These are phyloP conservation scores for Phenganax stokvisi DNA, from an alignment of 92 coral and sea anemone genomes.

Conservation along the genomic window DNA sequence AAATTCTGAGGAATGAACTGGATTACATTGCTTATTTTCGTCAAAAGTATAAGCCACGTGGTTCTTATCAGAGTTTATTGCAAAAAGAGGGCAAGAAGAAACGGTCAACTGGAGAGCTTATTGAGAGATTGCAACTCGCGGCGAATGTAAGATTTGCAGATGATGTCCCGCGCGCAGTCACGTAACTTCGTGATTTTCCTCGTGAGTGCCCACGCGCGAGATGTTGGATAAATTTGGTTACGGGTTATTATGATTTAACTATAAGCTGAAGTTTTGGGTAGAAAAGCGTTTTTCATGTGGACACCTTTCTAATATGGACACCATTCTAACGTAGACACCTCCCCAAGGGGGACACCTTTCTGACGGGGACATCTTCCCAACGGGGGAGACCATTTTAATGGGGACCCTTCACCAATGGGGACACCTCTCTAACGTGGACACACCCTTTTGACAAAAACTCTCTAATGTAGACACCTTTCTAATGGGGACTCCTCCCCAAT, in stretches of 20 bases:
- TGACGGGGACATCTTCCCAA: too few species aligned
- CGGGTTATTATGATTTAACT: neutral
- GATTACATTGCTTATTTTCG: slow-evolving; percentile 82
- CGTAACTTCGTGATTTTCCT: neutral
- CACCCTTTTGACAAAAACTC: too few species aligned
- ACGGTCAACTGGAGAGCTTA: slow-evolving; percentile 35
- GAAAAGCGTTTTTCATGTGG: too few species aligned
- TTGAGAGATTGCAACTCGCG: slow-evolving; percentile 22
- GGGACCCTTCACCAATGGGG: too few species aligned
- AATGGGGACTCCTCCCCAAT: too few species aligned
- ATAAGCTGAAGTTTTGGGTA: too few species aligned
- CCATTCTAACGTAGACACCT: too few species aligned
- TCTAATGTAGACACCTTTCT: too few species aligned
- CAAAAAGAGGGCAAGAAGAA: slow-evolving; percentile 36
- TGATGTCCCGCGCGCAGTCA: slow-evolving; percentile 20
- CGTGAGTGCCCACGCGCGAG: neutral
- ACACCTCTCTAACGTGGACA: too few species aligned
- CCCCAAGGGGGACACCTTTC: too few species aligned
- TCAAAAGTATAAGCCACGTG: slow-evolving; percentile 58
- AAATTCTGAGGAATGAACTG: slow-evolving; percentile 79
- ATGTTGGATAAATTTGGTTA: neutral
- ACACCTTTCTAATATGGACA: too few species aligned
- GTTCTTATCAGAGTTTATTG: slow-evolving; percentile 58
- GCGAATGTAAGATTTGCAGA: slow-evolving; percentile 11
- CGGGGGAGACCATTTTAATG: too few species aligned